These are phyloP conservation scores for Bombylius major DNA, from an alignment of 2,888 invertebrate genomes.

Conservation along the genomic window DNA sequence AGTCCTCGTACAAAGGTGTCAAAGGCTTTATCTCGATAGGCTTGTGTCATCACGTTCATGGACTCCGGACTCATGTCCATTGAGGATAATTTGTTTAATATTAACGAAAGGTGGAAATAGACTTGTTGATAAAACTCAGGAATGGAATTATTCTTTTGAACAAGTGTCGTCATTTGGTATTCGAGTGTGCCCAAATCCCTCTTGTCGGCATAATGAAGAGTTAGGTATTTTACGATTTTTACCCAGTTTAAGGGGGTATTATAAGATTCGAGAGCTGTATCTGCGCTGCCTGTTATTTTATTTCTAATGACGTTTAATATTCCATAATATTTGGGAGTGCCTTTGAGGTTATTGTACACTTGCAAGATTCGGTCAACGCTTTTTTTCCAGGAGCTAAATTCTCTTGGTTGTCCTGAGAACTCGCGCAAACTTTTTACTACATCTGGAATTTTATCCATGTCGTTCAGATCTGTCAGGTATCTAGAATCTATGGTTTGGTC, in stretches of 20 bases:
- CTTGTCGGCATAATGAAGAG: conserved; percentile 11
- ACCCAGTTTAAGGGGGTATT: no score
- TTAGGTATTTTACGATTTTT: no score
- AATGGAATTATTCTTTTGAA: no score
- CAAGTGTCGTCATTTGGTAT: conserved; percentile 11
- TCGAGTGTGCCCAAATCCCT: conserved; percentile 10
- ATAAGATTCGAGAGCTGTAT: conserved; percentile 13
- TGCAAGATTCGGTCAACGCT: conserved; percentile 10
- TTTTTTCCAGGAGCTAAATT: conserved; percentile 9
- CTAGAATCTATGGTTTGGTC: no score
- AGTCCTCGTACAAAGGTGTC: background rate
- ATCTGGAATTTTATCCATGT: conserved; percentile 9
- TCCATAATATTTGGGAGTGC: conserved; percentile 11
- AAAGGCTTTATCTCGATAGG: background rate
- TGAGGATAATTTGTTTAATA: conserved; percentile 12
- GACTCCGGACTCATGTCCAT: background rate
- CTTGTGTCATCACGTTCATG: background rate
- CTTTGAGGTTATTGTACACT: conserved; percentile 6
- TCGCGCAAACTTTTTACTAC: conserved; percentile 6
- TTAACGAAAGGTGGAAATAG: conserved; percentile 11
- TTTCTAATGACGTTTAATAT: conserved; percentile 10
- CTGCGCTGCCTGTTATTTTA: conserved; percentile 11
- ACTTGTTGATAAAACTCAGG: conserved; percentile 12
- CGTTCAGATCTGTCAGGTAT: no score
- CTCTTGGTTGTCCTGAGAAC: conserved; percentile 7